phyloP scores from a whole-genome alignment of 1,140 invertebrate genomes.

The Mercenaria mercenaria region DNA sequence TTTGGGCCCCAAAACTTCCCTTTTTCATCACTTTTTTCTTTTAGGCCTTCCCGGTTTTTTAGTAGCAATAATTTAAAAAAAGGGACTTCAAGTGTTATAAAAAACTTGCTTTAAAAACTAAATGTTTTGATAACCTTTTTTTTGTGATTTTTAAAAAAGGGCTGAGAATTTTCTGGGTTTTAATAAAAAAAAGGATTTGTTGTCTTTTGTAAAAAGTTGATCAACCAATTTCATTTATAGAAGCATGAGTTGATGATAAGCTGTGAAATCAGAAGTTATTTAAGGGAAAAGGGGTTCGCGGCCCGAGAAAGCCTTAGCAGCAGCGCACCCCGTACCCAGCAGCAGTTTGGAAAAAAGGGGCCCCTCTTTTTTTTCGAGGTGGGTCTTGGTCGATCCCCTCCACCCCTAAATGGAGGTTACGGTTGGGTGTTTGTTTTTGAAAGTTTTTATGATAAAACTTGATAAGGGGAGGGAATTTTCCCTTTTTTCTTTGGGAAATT shows the following conservation, averaged over 20 bases:
- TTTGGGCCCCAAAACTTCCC: slow-evolving; percentile 82
- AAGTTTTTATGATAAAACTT: slow-evolving; percentile 96
- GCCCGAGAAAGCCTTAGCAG: slow-evolving; percentile 37
- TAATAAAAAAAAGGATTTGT: neutral
- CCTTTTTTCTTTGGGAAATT: slow-evolving; percentile 87
- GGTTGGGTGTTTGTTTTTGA: slow-evolving; percentile 92
- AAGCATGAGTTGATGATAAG: slow-evolving; percentile 51
- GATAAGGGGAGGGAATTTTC: slow-evolving; percentile 94
- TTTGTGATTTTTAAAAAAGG: slow-evolving; percentile 19
- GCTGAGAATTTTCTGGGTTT: neutral
- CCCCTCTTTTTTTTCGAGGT: slow-evolving; percentile 62
- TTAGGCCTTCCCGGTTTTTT: slow-evolving; percentile 79
- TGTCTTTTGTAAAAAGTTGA: neutral
- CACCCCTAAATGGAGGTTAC: slow-evolving; percentile 94
- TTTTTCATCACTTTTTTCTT: slow-evolving; percentile 78
- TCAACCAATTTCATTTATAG: slow-evolving; percentile 25
- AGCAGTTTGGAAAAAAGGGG: slow-evolving; percentile 15
- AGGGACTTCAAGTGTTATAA: neutral
- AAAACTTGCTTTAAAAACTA: slow-evolving; percentile 16
- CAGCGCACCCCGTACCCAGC: slow-evolving; percentile 30
- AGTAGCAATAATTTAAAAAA: slow-evolving; percentile 78
- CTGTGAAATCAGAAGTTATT: slow-evolving; percentile 11
- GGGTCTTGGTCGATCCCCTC: slow-evolving; percentile 79
- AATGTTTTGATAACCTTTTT: slow-evolving; percentile 36
- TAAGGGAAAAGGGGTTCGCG: neutral